Evolutionary conservation across 2,888 invertebrate genomes (phyloP), one percentile per base, ranked within the genome.

Genomic region (Eucera pruinosa): DNA sequence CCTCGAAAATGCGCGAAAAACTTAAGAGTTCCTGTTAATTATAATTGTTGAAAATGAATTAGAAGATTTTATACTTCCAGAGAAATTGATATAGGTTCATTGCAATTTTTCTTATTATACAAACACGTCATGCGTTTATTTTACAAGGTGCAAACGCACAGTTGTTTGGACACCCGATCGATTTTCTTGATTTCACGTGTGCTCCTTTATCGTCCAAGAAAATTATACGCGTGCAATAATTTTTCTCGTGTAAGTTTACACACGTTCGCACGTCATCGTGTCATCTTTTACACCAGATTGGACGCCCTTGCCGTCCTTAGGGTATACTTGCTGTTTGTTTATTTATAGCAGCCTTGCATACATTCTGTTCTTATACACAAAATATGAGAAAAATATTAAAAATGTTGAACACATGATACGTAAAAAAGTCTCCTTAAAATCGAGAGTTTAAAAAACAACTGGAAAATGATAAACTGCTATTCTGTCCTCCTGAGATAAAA

Each of bases 281-380:
- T 75, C 65, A 45, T 69, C 60, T 69, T 50, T 55, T 33, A 45
- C 43, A 62, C 62, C 45, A 73, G 43, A 41, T 33, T 11, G 45
- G 25, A 11, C 62, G 33, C 58, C 54, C 55, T 71, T 61, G 20
- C 25, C 45, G 48, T 39, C 60, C 61, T 61, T 70, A 62, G 39
- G 45, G 43, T 47, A 39, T 55, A 72, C 78, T 77, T 60, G 68
- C 64, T 36, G 39, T 41, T 9, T 58, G 48, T 70, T 77, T 79
- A 77, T 79, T 77, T 77, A 48, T 60, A 75, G 55, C 43, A 15
- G 13, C 25, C 36, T 39, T 55, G 27, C 20, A n/a, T n/a, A 27
- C 33, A 11, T 47, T 20, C 20, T n/a, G 20, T 20, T 20, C 20
- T 33, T 2, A 39, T 15, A 33, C 27, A 15, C 43, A 58, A 70